Conservation (phyloP, 2,113 vertebrate genomes). For the Rhegmatorhina hoffmannsi region DNA sequence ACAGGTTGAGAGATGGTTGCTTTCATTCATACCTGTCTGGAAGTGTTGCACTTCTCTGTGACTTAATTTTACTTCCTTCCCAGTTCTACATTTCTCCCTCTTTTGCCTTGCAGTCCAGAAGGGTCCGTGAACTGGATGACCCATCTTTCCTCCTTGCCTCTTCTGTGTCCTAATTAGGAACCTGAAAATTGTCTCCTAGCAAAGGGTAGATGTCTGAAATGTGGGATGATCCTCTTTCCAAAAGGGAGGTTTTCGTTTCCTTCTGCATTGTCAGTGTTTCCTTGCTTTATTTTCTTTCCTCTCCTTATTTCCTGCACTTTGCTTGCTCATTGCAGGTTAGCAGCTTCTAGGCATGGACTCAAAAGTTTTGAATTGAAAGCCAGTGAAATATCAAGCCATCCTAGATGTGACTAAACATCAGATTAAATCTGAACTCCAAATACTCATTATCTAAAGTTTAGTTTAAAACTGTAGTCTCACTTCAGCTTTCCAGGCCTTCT, state of each 20-base stretch:
- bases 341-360: neutral
- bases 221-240: neutral
- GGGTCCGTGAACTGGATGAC: neutral
- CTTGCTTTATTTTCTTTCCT: accelerated
- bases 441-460: neutral
- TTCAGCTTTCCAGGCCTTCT: neutral
- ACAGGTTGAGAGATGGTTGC: neutral
- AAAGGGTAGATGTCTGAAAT: neutral
- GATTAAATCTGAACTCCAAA: neutral
- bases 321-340: accelerated
- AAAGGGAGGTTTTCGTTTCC: neutral
- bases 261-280: neutral
- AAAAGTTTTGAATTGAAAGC: neutral
- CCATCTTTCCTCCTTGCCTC: neutral
- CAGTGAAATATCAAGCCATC: neutral
- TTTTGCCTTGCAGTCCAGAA: neutral
- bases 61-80: neutral
- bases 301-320: neutral
- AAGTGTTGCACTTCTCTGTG: neutral
- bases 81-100: neutral
- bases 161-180: neutral
- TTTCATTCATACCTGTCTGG: neutral
- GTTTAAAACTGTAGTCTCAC: neutral
- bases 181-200: neutral
- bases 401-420: neutral